Evolutionary conservation across 2,888 invertebrate genomes (phyloP).

Genomic region (Halictus ligatus): DNA sequence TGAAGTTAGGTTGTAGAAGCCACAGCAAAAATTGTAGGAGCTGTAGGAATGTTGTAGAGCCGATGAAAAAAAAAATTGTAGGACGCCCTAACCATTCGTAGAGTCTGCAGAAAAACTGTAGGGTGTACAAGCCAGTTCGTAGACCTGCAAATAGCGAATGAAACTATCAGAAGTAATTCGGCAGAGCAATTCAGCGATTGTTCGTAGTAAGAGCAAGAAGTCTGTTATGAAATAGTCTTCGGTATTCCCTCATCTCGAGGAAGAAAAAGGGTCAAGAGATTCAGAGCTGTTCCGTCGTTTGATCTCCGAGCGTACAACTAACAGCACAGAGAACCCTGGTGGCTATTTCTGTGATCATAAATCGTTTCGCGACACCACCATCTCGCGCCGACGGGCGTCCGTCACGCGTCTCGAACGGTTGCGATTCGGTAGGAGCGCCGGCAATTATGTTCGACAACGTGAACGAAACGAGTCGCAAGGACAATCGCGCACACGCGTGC

Average conservation of each 20-base stretch:
- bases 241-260: background rate
- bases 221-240: no score
- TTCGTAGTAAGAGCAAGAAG: no score
- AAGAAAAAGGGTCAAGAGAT: background rate
- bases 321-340: background rate
- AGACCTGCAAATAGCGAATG: background rate
- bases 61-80: no score
- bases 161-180: background rate
- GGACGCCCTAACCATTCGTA: no score
- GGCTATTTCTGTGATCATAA: conserved; percentile 9
- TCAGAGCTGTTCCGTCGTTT: background rate
- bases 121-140: background rate
- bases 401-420: conserved; percentile 18
- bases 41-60: no score
- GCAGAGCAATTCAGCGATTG: no score
- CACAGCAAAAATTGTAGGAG: no score
- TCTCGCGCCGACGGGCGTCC: background rate
- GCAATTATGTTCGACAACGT: conserved; percentile 28
- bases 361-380: conserved; percentile 1
- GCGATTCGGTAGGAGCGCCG: conserved; percentile 8
- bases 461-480: conserved; percentile 21
- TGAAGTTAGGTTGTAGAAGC: no score
- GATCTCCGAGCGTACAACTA: background rate
- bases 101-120: no score
- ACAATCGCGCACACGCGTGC: conserved; percentile 13